Conservation (phyloP, 2,113 vertebrate species). For the Taurulus bubalis region DNA sequence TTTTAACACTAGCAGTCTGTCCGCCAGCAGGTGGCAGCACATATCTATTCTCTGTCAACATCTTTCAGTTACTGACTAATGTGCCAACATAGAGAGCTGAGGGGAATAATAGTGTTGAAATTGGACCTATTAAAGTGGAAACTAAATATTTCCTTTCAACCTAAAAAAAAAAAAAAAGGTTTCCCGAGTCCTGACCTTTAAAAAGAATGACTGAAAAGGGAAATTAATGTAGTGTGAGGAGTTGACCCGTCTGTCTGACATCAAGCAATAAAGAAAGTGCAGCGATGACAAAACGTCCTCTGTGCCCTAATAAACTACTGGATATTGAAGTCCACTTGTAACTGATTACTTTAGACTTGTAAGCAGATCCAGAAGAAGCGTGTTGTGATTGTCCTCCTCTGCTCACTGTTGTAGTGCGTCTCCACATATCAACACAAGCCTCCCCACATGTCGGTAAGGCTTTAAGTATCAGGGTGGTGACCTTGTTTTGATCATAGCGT, state of each 20-base stretch:
- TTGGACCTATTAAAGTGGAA: background rate
- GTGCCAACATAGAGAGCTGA: background rate
- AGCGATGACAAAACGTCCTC: background rate
- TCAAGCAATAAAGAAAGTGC: background rate
- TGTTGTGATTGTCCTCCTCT: background rate
- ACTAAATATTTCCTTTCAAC: background rate
- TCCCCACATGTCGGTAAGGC: constrained; percentile 5
- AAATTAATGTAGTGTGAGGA: background rate
- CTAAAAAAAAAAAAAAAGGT: background rate
- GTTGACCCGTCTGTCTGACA: background rate
- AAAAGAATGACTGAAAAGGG: background rate
- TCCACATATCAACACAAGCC: constrained; percentile 3
- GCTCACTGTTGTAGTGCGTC: background rate
- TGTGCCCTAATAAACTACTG: background rate
- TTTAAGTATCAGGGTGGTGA: constrained; percentile 43
- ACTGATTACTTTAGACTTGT: background rate
- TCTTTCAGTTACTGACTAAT: background rate
- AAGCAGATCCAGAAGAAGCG: background rate
- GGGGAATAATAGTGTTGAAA: background rate
- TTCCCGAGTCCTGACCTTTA: background rate
- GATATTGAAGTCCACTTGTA: background rate
- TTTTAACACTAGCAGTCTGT: background rate
- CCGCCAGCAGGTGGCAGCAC: constrained; percentile 74
- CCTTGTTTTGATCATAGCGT: constrained; percentile 39
- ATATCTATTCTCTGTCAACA: constrained; percentile 8